Evolutionary conservation across 2,797 vertebrate genomes (phyloP), one percentile per base, ranked within the genome.

Genomic region (Acanthopagrus latus): DNA sequence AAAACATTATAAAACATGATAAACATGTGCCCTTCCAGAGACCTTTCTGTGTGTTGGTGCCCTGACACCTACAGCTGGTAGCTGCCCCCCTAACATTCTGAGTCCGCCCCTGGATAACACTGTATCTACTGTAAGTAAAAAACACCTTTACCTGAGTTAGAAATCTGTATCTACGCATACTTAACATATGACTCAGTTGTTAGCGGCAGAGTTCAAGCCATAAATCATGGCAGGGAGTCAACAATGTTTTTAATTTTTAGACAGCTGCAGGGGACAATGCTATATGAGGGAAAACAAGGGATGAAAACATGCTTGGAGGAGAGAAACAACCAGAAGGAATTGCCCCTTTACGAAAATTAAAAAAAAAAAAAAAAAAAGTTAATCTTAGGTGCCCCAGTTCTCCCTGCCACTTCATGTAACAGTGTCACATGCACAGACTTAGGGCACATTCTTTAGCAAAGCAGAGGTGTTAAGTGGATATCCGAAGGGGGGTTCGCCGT

Each of bases 401-500:
- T 54, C 43, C 10, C 21, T 67, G 62, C 23, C 21, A 33, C 63
- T 33, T 82, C 73, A 80, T 69, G 72, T 78, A 85, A 85, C 62
- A 73, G 21, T 1, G 66, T 91, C 92, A 94, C 92, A 92, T 83
- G 90, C 48, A 79, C 5, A 83, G 89, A 85, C 83, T 91, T 85
- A 85, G 29, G 71, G 72, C 63, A 78, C 83, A 91, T 89, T 92
- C 81, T 89, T 90, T 25, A 67, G 51, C 69, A 74, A 29, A 71
- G 44, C 20, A 69, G 9, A 76, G 33, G 84, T 79, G 71, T 82
- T 88, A 86, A 81, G 84, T 74, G 70, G 65, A 86, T 87, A 82
- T 88, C 52, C 20, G 1, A 33, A 29, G 29, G 14, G 46, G 29
- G 70, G 69, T 60, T 75, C 74, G 67, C 50, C 3, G 4, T 52